Conservation (phyloP, 1,140 invertebrate species). For the Solenopsis invicta region DNA sequence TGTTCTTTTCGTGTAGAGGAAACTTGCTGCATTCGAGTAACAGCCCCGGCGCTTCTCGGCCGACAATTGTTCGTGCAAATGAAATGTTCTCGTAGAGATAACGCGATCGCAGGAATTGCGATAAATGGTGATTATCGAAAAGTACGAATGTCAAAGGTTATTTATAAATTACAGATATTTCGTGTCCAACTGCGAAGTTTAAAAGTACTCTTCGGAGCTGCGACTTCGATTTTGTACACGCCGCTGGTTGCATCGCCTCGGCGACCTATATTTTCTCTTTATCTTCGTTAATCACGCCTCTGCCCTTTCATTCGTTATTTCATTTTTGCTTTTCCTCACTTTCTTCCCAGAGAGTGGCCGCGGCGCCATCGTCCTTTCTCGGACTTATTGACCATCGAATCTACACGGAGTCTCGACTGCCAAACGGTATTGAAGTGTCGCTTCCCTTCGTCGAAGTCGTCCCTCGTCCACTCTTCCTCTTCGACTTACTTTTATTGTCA, state of each 20-base stretch:
- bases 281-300: background rate
- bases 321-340: slow-evolving; percentile 21
- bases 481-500: background rate
- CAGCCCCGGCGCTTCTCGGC: background rate
- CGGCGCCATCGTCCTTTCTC: background rate
- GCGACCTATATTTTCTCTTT: slow-evolving; percentile 26
- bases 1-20: background rate
- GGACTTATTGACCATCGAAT: slow-evolving; percentile 8
- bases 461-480: background rate
- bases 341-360: background rate
- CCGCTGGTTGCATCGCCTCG: background rate
- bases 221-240: background rate
- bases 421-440: slow-evolving; percentile 2
- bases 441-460: background rate
- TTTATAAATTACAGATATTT: slow-evolving; percentile 3
- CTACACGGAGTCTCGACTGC: background rate
- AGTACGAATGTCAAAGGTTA: slow-evolving; percentile 20
- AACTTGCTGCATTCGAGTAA: slow-evolving; percentile 7
- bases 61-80: background rate
- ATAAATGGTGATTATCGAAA: slow-evolving; percentile 10
- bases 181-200: background rate
- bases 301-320: slow-evolving; percentile 36
- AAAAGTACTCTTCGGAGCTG: slow-evolving; percentile 7
- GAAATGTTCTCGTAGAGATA: slow-evolving; percentile 14
- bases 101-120: background rate